Evolutionary conservation across 2,888 invertebrate genomes (phyloP).

Genomic region (Parnassius glacialis): DNA sequence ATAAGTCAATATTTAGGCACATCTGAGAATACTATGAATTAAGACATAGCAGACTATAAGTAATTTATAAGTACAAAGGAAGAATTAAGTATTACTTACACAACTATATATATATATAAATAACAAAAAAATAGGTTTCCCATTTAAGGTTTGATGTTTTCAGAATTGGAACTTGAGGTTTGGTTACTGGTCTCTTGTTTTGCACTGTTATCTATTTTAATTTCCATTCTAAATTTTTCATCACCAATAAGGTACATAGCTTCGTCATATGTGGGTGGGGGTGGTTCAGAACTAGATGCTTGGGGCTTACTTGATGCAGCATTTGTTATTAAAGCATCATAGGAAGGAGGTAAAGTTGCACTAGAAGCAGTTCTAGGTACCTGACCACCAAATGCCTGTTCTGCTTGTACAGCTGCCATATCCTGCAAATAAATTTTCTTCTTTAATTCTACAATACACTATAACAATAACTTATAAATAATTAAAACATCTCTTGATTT

Average conservation of each 20-base stretch:
- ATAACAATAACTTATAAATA: no score
- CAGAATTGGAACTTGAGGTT: conserved; percentile 46
- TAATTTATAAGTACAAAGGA: conserved; percentile 73
- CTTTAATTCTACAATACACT: no score
- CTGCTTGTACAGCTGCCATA: conserved; percentile 79
- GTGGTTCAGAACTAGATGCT: conserved; percentile 76
- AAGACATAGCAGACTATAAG: conserved; percentile 52
- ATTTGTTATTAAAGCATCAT: conserved; percentile 80
- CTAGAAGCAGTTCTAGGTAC: conserved; percentile 80
- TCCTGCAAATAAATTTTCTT: conserved; percentile 61
- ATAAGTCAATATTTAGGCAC: conserved; percentile 73
- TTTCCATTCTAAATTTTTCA: conserved; percentile 57
- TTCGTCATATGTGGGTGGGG: conserved; percentile 84
- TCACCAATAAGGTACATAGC: conserved; percentile 80
- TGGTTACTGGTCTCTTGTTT: conserved; percentile 68
- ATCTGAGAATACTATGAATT: conserved; percentile 63
- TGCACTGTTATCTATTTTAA: conserved; percentile 54
- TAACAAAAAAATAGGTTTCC: conserved; percentile 39
- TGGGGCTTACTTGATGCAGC: conserved; percentile 65
- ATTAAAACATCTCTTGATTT: no score
- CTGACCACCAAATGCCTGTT: conserved; percentile 76
- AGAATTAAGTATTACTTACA: conserved; percentile 68
- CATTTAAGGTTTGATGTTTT: conserved; percentile 64
- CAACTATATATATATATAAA: conserved; percentile 36
- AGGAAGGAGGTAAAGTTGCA: conserved; percentile 82